A percentile compares a stretch with the other conserved stretches of the same genome.
Conservation (phyloP, 2,113 vertebrate genomes). For the Datnioides undecimradiatus region DNA sequence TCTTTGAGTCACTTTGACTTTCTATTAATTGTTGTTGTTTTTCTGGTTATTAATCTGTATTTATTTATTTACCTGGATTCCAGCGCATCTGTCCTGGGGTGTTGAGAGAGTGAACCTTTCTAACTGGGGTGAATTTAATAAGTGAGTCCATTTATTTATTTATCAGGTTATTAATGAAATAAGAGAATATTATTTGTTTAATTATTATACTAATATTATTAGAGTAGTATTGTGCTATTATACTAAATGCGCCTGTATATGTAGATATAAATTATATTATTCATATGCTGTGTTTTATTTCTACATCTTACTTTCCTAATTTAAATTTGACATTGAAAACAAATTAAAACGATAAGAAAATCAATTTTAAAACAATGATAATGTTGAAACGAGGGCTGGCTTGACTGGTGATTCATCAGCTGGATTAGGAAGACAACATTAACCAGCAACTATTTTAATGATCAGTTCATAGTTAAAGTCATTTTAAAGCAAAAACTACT, state of each 20-base stretch:
- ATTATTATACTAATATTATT: neutral
- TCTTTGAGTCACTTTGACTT: neutral
- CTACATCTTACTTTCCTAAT: too few species aligned
- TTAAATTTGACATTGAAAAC: too few species aligned
- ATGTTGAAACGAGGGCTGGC: neutral
- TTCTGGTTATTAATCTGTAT: neutral
- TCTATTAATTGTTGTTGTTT: neutral
- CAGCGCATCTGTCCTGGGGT: slow-evolving; percentile 78
- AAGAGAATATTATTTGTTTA: neutral
- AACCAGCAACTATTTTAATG: neutral
- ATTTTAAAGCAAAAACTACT: neutral
- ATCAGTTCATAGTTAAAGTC: neutral
- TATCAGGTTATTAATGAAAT: neutral
- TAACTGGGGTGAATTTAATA: slow-evolving; percentile 68
- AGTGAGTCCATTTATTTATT: slow-evolving; percentile 74
- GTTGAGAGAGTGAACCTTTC: slow-evolving; percentile 75
- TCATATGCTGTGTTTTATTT: neutral
- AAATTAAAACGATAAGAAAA: too few species aligned
- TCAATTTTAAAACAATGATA: neutral
- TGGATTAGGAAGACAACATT: neutral
- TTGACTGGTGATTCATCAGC: neutral
- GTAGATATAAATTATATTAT: too few species aligned
- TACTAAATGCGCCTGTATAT: too few species aligned
- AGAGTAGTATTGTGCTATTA: too few species aligned
- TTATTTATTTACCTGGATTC: slow-evolving; percentile 39